Percentiles rank a stretch among this genome's conserved stretches.
phyloP scores from a whole-genome alignment of 2,113 vertebrate genomes.

The Pteronura brasiliensis region DNA sequence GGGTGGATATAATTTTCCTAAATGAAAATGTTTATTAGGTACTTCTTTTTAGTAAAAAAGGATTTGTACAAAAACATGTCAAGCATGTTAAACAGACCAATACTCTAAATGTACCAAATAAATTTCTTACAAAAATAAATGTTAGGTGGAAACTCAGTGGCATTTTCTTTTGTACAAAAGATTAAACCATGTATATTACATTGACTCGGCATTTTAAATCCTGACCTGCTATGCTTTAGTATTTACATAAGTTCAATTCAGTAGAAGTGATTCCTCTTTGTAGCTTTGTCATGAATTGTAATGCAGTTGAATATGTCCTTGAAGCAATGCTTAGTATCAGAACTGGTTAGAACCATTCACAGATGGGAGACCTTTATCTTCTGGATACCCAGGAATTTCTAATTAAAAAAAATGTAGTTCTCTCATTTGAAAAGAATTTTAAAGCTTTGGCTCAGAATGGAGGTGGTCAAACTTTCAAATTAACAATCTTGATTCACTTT shows the following conservation, averaged over 20 bases:
- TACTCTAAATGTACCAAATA: neutral
- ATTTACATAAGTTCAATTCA: conserved; percentile 16
- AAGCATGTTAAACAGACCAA: neutral
- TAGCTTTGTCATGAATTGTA: neutral
- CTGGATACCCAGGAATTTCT: neutral
- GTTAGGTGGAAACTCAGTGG: neutral
- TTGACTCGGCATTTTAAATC: neutral
- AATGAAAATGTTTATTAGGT: neutral
- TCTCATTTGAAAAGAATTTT: neutral
- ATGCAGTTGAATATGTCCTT: neutral
- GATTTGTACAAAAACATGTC: neutral
- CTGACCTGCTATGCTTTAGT: neutral
- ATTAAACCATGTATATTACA: conserved; percentile 1
- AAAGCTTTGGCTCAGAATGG: neutral
- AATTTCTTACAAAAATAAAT: neutral
- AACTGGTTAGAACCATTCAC: neutral
- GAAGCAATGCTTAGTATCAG: neutral
- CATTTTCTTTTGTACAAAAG: conserved; percentile 16
- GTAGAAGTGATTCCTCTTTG: neutral
- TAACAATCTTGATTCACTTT: neutral
- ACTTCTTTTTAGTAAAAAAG: neutral
- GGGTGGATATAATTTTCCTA: neutral
- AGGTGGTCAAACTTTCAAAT: neutral
- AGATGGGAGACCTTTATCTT: neutral
- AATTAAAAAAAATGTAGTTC: neutral